A percentile compares a stretch with the other conserved stretches of the same genome.
phyloP scores from a whole-genome alignment of 2,888 invertebrate genomes.

The Helleia helle region DNA sequence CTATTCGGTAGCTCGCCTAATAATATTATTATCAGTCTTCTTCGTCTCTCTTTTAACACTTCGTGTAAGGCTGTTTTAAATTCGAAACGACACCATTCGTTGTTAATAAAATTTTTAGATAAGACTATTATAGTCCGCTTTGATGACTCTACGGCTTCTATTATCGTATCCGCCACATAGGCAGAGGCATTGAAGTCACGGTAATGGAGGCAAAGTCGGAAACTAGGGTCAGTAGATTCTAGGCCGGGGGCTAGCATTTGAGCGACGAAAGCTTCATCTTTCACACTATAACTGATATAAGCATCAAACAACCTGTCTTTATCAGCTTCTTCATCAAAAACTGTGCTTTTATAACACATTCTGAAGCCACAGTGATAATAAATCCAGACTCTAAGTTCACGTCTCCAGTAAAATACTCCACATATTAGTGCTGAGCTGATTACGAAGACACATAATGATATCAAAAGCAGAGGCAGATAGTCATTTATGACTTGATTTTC shows the following conservation, averaged over 20 bases:
- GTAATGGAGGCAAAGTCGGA: conserved; percentile 92
- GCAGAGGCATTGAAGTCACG: conserved; percentile 91
- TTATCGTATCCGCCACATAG: conserved; percentile 93
- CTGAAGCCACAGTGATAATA: conserved; percentile 89
- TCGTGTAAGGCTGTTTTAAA: conserved; percentile 95
- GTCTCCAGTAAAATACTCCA: conserved; percentile 85
- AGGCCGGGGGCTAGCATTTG: conserved; percentile 91
- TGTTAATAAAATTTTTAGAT: conserved; percentile 93
- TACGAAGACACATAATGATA: conserved; percentile 84
- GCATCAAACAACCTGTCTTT: conserved; percentile 94
- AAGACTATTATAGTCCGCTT: conserved; percentile 91
- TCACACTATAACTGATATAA: conserved; percentile 94
- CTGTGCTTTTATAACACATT: conserved; percentile 88
- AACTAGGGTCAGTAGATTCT: conserved; percentile 86
- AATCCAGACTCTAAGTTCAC: conserved; percentile 88
- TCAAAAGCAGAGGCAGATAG: conserved; percentile 84
- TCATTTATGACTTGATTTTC: conserved; percentile 86
- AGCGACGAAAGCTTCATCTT: conserved; percentile 93
- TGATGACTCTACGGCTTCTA: conserved; percentile 93
- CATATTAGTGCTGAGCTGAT: conserved; percentile 84
- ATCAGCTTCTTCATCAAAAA: conserved; percentile 86
- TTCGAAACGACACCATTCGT: conserved; percentile 96
- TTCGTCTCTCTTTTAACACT: conserved; percentile 88
- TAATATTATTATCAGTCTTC: conserved; percentile 91
- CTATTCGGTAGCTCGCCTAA: conserved; percentile 91